Evolutionary conservation across 53 echinoderm and acorn worm genomes (phyloP), one percentile per base, ranked within the genome.

Genomic region (Henricia sp.): DNA sequence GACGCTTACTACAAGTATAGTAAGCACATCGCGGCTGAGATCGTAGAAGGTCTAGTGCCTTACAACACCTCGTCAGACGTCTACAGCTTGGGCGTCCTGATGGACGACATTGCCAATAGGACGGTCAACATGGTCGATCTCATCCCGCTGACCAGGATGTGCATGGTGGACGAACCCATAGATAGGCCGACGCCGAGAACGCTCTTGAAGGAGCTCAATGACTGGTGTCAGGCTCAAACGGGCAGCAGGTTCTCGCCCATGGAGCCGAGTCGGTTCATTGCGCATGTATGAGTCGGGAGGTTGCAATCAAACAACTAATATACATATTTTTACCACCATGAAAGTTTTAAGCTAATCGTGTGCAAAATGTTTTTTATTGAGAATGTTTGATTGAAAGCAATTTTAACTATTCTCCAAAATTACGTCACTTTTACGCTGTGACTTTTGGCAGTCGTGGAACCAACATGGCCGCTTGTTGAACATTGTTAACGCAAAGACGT

Each of bases 31-130:
- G 27, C 80, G 2, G 28, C 65, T 28, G 80, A 80, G 50, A 48
- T 80, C 4, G 80, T 80, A 4, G 80, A 80, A 27, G 80, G 80
- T 62, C 64, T 30, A 11, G 80, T n/a, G 6, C 80, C 80, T 3
- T 80, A 80, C 21, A 36, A 64, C 63, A 24, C 48, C 33, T 26
- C 48, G 29, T 80, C 80, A 13, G 80, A 80, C 29, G 35, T 80
- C 11, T 64, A 63, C 80, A 64, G 80, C 62, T 13, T 80, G n/a
- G 80, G 80, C 2, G 63, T 64, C 1, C 44, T 80, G 46, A 64
- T 64, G 6, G 11, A 20, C 19, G 80, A 80, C 80, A 58, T 80
- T 34, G 80, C 80, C 44, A 4, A 0, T 25, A 17, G 26, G 34
- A 2, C 35, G 32, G 12, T 16, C 17, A 33, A 12, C 17, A 44